A percentile compares a stretch with the other conserved stretches of the same genome.
phyloP scores from a whole-genome alignment of 2,888 invertebrate species.

The Cerceris rybyensis region DNA sequence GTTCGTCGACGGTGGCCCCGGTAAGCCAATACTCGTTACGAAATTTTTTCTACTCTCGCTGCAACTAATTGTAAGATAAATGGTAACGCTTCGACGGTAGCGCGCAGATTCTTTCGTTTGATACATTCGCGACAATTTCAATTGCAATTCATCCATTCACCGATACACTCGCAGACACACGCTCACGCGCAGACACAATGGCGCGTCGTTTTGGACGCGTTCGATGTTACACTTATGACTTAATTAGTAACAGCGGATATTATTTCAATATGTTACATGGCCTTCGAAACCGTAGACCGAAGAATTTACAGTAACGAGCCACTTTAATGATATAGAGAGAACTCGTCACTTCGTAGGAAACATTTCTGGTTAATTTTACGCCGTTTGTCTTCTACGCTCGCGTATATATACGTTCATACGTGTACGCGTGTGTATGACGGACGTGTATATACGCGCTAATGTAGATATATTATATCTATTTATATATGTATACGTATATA shows the following conservation, averaged over 20 bases:
- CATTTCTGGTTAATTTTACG: constrained; percentile 65
- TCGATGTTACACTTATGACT: background rate
- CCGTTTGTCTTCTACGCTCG: constrained; percentile 28
- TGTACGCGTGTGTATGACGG: background rate
- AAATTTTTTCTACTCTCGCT: too few relatives aligned
- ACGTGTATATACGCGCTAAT: background rate
- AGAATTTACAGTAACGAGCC: constrained; percentile 64
- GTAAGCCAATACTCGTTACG: too few relatives aligned
- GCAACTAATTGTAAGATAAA: too few relatives aligned
- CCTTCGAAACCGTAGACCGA: constrained; percentile 66
- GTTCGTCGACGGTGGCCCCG: too few relatives aligned
- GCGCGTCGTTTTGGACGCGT: background rate
- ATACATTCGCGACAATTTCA: background rate
- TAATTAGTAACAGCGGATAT: constrained; percentile 32
- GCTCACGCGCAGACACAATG: background rate
- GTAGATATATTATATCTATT: background rate
- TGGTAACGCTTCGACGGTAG: too few relatives aligned
- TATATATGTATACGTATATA: constrained; percentile 38
- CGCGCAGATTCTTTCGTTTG: too few relatives aligned
- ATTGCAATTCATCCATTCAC: background rate
- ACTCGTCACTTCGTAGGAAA: constrained; percentile 64
- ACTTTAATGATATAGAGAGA: constrained; percentile 66
- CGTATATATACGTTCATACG: background rate
- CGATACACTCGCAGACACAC: background rate
- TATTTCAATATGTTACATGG: constrained; percentile 48